Evolutionary conservation across 2,888 invertebrate species (phyloP).

Genomic region (Anaspis maculata): DNA sequence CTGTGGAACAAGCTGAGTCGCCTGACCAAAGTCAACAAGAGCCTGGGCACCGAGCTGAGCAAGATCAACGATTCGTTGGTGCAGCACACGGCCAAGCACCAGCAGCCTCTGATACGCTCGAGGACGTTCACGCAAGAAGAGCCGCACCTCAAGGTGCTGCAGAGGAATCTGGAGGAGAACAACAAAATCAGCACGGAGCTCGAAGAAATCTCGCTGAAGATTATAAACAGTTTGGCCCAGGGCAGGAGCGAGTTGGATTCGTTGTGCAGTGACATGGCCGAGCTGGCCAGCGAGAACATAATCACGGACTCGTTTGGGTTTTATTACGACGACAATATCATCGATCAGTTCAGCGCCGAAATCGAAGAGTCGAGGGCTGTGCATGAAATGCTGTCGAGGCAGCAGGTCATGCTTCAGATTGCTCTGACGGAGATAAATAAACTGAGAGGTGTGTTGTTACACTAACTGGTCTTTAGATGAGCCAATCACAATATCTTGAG

Average conservation of each 20-base stretch:
- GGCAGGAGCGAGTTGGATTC: constrained; percentile 62
- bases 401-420: constrained; percentile 51
- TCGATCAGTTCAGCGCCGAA: constrained; percentile 57
- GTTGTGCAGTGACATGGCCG: constrained; percentile 60
- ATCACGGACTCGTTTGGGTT: constrained; percentile 57
- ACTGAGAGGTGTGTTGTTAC: no score
- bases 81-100: constrained; percentile 29
- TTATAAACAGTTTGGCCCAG: constrained; percentile 60
- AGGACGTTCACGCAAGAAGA: constrained; percentile 64
- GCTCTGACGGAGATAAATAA: constrained; percentile 34
- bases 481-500: no score
- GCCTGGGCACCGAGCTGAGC: constrained; percentile 44
- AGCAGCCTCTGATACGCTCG: constrained; percentile 46
- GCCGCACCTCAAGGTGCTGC: constrained; percentile 48
- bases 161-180: constrained; percentile 41
- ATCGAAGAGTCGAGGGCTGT: constrained; percentile 54
- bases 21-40: constrained; percentile 52
- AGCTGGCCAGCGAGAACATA: constrained; percentile 44
- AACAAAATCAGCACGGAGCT: constrained; percentile 57
- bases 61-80: constrained; percentile 47
- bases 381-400: constrained; percentile 41
- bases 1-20: constrained; percentile 66
- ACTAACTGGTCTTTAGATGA: constrained; percentile 5
- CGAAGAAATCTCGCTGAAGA: constrained; percentile 68
- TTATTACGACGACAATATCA: constrained; percentile 51